Evolutionary conservation across 2,113 vertebrate species (phyloP).

Genomic region (Athene cunicularia): DNA sequence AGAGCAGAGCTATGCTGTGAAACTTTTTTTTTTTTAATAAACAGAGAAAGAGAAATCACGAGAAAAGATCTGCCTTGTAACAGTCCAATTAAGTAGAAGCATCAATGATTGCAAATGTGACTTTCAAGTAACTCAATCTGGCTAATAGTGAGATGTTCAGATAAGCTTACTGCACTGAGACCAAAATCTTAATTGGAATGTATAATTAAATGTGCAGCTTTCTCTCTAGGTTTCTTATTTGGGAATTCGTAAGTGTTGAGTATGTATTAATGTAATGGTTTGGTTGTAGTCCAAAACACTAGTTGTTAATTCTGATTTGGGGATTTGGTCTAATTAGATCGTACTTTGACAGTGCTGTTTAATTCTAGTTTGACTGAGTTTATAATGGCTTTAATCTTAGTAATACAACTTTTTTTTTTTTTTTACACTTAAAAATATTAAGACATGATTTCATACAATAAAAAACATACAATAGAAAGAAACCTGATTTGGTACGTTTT

Average conservation of each 20-base stretch:
- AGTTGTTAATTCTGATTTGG: background rate
- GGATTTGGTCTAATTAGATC: slow-evolving; percentile 1
- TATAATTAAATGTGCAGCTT: background rate
- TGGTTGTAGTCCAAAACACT: background rate
- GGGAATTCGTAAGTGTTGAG: background rate
- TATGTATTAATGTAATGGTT: background rate
- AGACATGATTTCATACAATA: background rate
- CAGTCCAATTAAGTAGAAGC: background rate
- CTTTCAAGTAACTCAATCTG: background rate
- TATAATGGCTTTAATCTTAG: background rate
- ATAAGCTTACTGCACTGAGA: background rate
- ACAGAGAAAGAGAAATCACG: background rate
- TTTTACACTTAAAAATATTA: background rate
- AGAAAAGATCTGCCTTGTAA: background rate
- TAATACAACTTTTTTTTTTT: background rate
- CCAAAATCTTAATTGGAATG: background rate
- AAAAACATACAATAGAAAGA: background rate
- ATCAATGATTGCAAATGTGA: background rate
- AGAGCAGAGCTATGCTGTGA: background rate
- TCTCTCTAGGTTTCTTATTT: background rate
- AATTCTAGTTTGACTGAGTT: background rate
- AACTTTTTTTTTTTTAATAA: background rate
- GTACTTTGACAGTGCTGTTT: background rate
- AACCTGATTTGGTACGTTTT: background rate
- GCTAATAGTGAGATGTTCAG: background rate